Evolutionary conservation across 2,888 invertebrate genomes (phyloP), one percentile per base, ranked within the genome.

Genomic region (Copidosoma aretas): DNA sequence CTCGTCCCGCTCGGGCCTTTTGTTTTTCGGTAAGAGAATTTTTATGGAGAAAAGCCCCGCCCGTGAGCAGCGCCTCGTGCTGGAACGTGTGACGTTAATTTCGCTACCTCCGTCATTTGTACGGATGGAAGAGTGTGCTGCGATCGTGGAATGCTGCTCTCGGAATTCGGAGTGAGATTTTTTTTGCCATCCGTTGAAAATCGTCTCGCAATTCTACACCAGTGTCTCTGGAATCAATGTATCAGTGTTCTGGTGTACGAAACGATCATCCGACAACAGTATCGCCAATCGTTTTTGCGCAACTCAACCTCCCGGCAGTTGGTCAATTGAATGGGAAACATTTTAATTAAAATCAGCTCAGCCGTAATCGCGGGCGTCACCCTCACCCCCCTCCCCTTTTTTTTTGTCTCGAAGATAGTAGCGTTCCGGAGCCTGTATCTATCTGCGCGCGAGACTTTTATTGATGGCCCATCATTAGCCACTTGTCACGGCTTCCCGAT

Each of bases 391-490:
- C 14, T 14, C 14, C 41, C 14, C 12, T 14, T 12, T 46, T 46
- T 46, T 15, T 14, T 12, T 12, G 43, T 46, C 43, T 12, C 2
- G 12, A 12, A 15, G 43, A 46, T 46, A 46, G 12, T 46, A n/a
- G n/a, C n/a, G n/a, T 46, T 46, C 12, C 43, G 43, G 43, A 12
- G 43, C 43, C 43, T 17, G 32, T 19, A 62, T 65, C 65, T 69
- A 69, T 56, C 41, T 60, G 60, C 51, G n/a, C n/a, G n/a, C n/a
- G n/a, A n/a, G n/a, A n/a, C 64, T 67, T 59, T 68, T 71, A 71
- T 71, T 71, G 65, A 71, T 71, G 67, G 65, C 52, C 65, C 52
- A 64, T 65, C 67, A 71, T 71, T 21, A 68, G 62, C 64, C 61
- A 65, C 58, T 68, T 71, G 64, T 68, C 71, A 68, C 59, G 22